Evolutionary conservation across 2,113 vertebrate species (phyloP).

Genomic region (Pardalotus punctatus): DNA sequence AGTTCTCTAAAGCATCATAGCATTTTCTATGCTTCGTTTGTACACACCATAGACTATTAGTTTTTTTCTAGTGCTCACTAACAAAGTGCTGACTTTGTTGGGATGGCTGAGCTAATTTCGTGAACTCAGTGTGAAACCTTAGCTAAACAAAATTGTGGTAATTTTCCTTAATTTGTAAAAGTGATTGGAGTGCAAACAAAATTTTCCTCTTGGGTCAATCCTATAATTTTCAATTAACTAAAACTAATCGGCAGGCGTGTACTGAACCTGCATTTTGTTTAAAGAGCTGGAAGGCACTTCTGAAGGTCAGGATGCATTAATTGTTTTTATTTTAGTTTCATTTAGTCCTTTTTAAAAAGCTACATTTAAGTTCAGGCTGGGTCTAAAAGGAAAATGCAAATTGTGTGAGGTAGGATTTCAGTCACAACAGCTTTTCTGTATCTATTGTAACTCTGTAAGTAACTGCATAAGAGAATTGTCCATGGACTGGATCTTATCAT

Average conservation of each 20-base stretch:
- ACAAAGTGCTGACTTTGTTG: constrained; percentile 84
- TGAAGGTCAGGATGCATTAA: constrained; percentile 72
- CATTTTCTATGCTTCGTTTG: constrained; percentile 81
- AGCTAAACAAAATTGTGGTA: constrained; percentile 86
- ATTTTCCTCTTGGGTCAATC: constrained; percentile 87
- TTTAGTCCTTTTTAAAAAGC: constrained; percentile 28
- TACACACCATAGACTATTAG: constrained; percentile 82
- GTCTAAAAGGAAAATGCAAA: constrained; percentile 31
- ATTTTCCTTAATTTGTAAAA: constrained; percentile 87
- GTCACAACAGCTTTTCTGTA: constrained; percentile 7
- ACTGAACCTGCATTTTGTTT: constrained; percentile 81
- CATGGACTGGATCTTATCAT: neutral
- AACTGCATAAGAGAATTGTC: neutral
- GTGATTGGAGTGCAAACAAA: constrained; percentile 87
- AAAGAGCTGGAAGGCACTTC: constrained; percentile 80
- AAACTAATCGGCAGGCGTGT: constrained; percentile 78
- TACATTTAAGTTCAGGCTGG: constrained; percentile 25
- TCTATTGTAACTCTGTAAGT: neutral
- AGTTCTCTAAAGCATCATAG: constrained; percentile 80
- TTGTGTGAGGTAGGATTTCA: constrained; percentile 21
- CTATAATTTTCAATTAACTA: constrained; percentile 90
- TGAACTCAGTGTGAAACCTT: constrained; percentile 84
- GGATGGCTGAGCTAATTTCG: constrained; percentile 83
- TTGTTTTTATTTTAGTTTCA: constrained; percentile 68
- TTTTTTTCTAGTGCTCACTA: constrained; percentile 75